Conservation (phyloP, 2,113 vertebrate species). For the Pogonocichla stellata region DNA sequence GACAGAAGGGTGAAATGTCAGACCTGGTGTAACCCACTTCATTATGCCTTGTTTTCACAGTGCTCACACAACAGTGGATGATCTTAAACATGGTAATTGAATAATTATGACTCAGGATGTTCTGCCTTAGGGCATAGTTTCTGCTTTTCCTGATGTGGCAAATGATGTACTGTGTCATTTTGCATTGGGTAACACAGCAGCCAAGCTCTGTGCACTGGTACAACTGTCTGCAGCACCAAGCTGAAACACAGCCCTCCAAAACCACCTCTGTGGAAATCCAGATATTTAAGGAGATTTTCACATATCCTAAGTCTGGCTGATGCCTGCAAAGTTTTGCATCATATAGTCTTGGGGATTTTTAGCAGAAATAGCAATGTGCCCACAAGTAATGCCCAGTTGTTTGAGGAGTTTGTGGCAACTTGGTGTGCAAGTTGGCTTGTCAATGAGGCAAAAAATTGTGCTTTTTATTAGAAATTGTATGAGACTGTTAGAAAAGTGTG, state of each 20-base stretch:
- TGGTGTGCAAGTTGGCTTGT: neutral
- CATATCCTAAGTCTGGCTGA: neutral
- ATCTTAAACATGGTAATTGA: constrained; percentile 53
- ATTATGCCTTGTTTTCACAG: constrained; percentile 28
- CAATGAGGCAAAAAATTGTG: neutral
- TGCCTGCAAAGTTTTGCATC: neutral
- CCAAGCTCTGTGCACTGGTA: neutral
- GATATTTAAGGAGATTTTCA: neutral
- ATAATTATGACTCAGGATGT: constrained; percentile 55
- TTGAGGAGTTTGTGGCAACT: neutral
- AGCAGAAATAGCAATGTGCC: neutral
- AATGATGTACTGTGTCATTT: constrained; percentile 29
- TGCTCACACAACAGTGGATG: constrained; percentile 24
- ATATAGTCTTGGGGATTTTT: neutral
- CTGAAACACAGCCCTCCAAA: neutral
- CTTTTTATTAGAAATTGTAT: neutral
- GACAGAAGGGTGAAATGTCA: constrained; percentile 23
- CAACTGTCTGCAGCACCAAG: neutral
- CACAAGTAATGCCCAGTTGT: neutral
- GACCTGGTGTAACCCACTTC: constrained; percentile 9
- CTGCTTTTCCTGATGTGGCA: constrained; percentile 45
- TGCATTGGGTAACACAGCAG: neutral
- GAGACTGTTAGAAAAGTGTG: neutral
- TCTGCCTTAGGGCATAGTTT: constrained; percentile 26
- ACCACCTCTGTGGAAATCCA: neutral